A percentile compares a stretch with the other conserved stretches of the same genome.
phyloP scores from a whole-genome alignment of 2,797 vertebrate species.

The Sitta carolinensis region DNA sequence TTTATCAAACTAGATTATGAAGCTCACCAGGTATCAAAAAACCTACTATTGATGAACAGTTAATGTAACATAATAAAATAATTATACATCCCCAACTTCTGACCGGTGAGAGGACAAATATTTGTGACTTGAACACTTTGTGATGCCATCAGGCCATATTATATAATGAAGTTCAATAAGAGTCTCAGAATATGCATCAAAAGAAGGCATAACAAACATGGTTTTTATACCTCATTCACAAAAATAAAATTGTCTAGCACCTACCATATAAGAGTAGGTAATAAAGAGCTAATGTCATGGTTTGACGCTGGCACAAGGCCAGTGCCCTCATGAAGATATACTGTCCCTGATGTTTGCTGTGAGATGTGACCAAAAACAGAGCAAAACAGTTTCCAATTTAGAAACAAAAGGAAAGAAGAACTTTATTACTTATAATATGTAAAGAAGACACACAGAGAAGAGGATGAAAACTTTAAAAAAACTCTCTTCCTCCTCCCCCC shows the following conservation, averaged over 20 bases:
- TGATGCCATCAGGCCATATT: background rate
- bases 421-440: too few relatives aligned
- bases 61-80: background rate
- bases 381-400: too few relatives aligned
- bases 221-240: background rate
- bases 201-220: background rate
- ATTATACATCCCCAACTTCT: background rate
- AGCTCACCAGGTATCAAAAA: background rate
- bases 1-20: background rate
- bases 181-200: background rate
- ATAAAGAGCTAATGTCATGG: background rate
- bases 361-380: too few relatives aligned
- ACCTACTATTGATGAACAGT: background rate
- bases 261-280: background rate
- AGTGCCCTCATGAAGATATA: too few relatives aligned
- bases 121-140: background rate
- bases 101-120: background rate
- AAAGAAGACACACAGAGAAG: too few relatives aligned
- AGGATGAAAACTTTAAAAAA: too few relatives aligned
- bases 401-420: too few relatives aligned
- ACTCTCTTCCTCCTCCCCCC: too few relatives aligned
- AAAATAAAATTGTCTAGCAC: background rate
- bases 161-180: background rate
- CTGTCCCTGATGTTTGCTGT: too few relatives aligned
- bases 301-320: too few relatives aligned